phyloP scores from a whole-genome alignment of 2,888 invertebrate species.

The Drosophila formosana region DNA sequence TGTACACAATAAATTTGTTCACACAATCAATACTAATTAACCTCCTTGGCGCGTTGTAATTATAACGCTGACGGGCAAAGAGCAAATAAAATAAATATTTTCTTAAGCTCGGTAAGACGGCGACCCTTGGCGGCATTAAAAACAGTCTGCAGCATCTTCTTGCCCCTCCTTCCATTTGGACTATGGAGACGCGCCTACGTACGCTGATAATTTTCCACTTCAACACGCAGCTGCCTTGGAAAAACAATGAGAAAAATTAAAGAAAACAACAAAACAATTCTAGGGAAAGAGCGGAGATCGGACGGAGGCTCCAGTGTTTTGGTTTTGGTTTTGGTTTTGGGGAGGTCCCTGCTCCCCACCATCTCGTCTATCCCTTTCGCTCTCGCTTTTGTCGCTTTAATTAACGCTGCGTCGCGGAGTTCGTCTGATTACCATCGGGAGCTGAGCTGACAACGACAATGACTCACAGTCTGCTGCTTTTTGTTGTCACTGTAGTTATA shows the following conservation, averaged over 20 bases:
- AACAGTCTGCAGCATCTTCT: slow-evolving; percentile 10
- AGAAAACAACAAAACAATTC: slow-evolving; percentile 40
- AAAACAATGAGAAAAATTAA: slow-evolving; percentile 53
- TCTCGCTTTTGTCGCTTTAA: slow-evolving; percentile 63
- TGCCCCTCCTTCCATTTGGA: not conserved
- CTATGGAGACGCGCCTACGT: slow-evolving; percentile 29
- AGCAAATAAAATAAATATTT: slow-evolving; percentile 64
- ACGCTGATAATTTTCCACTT: slow-evolving; percentile 67
- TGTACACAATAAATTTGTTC: slow-evolving; percentile 60
- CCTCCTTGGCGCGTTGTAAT: slow-evolving; percentile 66
- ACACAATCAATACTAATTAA: slow-evolving; percentile 76
- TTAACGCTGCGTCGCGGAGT: slow-evolving; percentile 59
- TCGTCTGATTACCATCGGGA: slow-evolving; percentile 42
- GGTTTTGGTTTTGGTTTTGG: slow-evolving; percentile 19
- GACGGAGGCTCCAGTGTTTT: slow-evolving; percentile 15
- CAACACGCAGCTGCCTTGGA: slow-evolving; percentile 60
- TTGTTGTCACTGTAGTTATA: slow-evolving; percentile 1
- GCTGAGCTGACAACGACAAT: slow-evolving; percentile 39
- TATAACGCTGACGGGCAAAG: slow-evolving; percentile 46
- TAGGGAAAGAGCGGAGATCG: not conserved
- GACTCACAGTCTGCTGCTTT: slow-evolving; percentile 40
- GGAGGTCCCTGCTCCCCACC: slow-evolving; percentile 35
- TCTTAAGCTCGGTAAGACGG: slow-evolving; percentile 43
- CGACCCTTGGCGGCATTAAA: slow-evolving; percentile 31
- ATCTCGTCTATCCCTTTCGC: not conserved